These are phyloP conservation scores for Mugil cephalus DNA, from an alignment of 2,113 vertebrate species.

Conservation along the genomic window DNA sequence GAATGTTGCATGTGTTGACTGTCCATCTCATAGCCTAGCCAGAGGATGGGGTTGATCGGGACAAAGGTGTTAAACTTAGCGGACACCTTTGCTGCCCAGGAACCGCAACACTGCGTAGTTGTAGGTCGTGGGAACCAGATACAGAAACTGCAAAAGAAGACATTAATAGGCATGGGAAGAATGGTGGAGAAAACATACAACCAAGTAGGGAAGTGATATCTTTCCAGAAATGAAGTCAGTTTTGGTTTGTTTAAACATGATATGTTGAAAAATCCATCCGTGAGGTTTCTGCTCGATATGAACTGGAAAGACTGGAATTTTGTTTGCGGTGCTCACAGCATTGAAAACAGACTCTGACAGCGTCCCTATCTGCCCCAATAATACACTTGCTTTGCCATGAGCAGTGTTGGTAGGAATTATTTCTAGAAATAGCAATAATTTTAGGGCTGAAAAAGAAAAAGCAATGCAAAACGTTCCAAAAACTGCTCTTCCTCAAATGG, in stretches of 20 bases:
- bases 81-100: constrained; percentile 93
- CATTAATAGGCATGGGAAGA: background rate
- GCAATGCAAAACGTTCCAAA: too few species aligned
- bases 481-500: too few species aligned
- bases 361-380: too few species aligned
- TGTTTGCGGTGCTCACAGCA: background rate
- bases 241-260: background rate
- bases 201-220: background rate
- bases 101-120: constrained; percentile 97
- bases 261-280: background rate
- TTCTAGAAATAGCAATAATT: background rate
- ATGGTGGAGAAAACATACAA: background rate
- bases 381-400: too few species aligned
- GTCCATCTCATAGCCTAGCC: constrained; percentile 44
- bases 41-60: constrained; percentile 25
- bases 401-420: background rate
- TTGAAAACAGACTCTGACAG: background rate
- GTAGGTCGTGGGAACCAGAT: constrained; percentile 94
- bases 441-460: too few species aligned
- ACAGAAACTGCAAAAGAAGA: constrained; percentile 88
- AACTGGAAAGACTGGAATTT: background rate
- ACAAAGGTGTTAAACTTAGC: constrained; percentile 79
- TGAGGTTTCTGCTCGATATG: constrained; percentile 3
- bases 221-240: background rate
- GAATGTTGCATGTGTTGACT: constrained; percentile 40